Percentiles rank a stretch among this genome's conserved stretches.
These are phyloP conservation scores for Loxodonta africana DNA, from an alignment of 2,113 vertebrate genomes.

Conservation along the genomic window DNA sequence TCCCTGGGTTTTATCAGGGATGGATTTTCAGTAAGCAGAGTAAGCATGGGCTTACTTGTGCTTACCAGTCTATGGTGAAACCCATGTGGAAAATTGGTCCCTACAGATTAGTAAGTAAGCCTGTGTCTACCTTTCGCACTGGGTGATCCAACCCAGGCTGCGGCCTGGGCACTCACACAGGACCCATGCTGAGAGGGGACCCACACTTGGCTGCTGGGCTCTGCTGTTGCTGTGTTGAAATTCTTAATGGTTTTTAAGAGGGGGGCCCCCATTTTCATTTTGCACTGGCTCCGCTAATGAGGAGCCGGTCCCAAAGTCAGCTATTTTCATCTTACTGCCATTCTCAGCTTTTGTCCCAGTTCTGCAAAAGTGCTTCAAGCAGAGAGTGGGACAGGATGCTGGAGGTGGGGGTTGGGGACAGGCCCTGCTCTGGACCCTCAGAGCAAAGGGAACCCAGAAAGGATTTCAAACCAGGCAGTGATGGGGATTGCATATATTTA, in stretches of 20 bases:
- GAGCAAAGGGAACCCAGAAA: not conserved
- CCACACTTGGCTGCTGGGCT: not conserved
- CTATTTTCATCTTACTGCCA: not conserved
- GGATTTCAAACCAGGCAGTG: not conserved
- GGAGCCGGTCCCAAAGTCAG: not conserved
- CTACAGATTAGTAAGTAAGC: too few relatives aligned
- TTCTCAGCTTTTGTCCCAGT: not conserved
- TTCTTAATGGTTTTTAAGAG: not conserved
- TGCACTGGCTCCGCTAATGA: not conserved
- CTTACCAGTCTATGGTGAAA: too few relatives aligned
- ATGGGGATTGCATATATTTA: not conserved
- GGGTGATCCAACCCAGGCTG: too few relatives aligned
- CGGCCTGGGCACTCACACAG: fast-evolving
- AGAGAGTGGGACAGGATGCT: not conserved
- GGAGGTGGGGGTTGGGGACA: too few relatives aligned
- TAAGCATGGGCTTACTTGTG: too few relatives aligned
- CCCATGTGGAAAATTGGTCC: too few relatives aligned
- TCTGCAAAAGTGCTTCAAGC: not conserved
- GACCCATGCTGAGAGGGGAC: fast-evolving
- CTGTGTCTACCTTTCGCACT: too few relatives aligned
- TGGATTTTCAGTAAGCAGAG: too few relatives aligned
- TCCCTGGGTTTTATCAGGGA: too few relatives aligned
- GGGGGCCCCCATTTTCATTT: not conserved
- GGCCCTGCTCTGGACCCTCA: not conserved
- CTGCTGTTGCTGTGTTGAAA: not conserved